Evolutionary conservation across 2,888 invertebrate species (phyloP).

Genomic region (Orthosia incerta): DNA sequence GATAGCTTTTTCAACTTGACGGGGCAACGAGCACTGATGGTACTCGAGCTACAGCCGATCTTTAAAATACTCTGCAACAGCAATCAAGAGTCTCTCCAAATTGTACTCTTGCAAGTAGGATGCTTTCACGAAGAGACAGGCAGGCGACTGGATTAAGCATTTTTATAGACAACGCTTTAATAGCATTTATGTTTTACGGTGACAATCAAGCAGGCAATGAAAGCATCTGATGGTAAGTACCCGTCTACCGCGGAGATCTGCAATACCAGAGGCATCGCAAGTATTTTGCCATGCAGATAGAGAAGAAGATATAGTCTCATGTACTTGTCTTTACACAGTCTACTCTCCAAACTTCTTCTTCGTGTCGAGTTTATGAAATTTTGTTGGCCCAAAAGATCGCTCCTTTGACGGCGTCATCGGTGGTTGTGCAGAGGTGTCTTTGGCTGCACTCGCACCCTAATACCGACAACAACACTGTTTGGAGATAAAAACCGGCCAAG

Average conservation of each 20-base stretch:
- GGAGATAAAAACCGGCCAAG: no score
- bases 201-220: background rate
- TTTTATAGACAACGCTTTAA: background rate
- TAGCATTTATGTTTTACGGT: background rate
- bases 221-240: background rate
- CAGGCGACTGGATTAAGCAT: background rate
- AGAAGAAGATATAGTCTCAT: background rate
- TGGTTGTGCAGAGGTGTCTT: no score
- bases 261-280: background rate
- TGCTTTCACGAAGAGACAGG: background rate
- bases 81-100: background rate
- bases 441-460: no score
- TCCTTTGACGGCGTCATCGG: no score
- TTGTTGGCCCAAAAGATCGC: no score
- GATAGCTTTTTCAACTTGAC: conserved; percentile 13
- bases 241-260: no score
- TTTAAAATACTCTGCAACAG: conserved; percentile 6
- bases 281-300: background rate
- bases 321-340: background rate
- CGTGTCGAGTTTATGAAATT: no score
- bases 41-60: conserved; percentile 2
- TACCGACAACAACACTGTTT: no score
- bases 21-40: background rate
- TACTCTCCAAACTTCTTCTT: background rate
- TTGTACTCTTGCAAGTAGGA: background rate